Evolutionary conservation across 2,113 vertebrate genomes (phyloP).

Genomic region (Leucoraja erinaceus): DNA sequence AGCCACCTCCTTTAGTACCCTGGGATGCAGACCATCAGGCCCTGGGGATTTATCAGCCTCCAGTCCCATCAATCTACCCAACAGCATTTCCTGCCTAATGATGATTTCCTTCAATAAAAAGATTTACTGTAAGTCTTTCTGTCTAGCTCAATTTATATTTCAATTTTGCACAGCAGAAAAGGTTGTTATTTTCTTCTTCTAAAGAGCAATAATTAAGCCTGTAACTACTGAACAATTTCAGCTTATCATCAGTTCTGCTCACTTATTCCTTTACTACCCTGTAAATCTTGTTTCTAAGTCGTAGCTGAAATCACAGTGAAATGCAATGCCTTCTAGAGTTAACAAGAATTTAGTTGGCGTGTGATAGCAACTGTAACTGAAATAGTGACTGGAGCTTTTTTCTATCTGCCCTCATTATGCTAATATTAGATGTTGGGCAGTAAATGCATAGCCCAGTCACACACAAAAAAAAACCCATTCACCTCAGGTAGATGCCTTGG

Average conservation of each 20-base stretch:
- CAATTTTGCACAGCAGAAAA: background rate
- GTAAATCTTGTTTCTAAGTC: background rate
- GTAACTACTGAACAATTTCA: background rate
- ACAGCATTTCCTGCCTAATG: no score
- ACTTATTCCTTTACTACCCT: background rate
- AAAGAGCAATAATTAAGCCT: background rate
- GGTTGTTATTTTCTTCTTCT: background rate
- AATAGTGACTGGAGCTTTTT: background rate
- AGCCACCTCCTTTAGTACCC: no score
- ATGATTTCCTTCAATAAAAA: background rate
- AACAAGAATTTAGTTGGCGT: background rate
- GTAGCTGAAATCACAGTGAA: background rate
- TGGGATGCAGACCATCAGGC: no score
- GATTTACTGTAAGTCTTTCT: background rate
- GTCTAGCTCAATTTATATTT: background rate
- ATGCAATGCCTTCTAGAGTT: background rate
- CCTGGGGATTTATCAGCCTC: no score
- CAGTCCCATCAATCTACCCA: no score
- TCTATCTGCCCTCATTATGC: background rate
- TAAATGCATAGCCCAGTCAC: background rate
- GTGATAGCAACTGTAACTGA: background rate
- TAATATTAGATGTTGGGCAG: background rate
- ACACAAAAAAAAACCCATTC: no score
- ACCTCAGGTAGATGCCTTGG: background rate
- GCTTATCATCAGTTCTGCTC: background rate